Base-by-base conservation (phyloP, 1,140 invertebrate genomes). In the Solen grandis region DNA sequence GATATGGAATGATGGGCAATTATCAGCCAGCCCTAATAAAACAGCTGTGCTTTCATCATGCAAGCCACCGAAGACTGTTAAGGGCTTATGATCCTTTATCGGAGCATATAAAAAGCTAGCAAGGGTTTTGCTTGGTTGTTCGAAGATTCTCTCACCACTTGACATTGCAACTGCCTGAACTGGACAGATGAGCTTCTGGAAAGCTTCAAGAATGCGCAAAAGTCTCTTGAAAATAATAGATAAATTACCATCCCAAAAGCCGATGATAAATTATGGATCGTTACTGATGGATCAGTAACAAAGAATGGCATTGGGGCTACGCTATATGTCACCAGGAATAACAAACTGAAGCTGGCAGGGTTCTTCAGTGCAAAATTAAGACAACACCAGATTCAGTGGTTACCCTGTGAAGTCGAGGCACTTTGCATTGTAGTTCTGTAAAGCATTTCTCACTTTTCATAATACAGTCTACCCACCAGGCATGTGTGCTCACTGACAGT, bases 381-480 rank as follows among this genome's bases (percentile, higher is more conserved):
- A n/a, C 14, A 57, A 38, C 66, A 59, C 27, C 76, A 79, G n/a
- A n/a, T 50, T n/a, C 68, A 22, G 31, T 79, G 81, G 81, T n/a
- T n/a, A n/a, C 55, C 25, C n/a, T n/a, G n/a, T n/a, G n/a, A n/a
- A n/a, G n/a, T n/a, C n/a, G n/a, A n/a, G n/a, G n/a, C n/a, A n/a
- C n/a, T n/a, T n/a, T n/a, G n/a, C n/a, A n/a, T n/a, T n/a, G n/a
- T n/a, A 46, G 31, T 16, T 27, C 81, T 14, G 57, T 52, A n/a
- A 79, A 79, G 36, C 81, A 82, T 59, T 82, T 82, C 75, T 78
- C 70, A 29, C 79, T 72, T 4, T 81, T 52, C 36, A 75, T 74
- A 5, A 66, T 82, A 38, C 73, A 82, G 33, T 78, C 74, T 31
- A 50, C 35, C 14, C 81, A 82, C n/a, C 27, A 77, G 13, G 36